Evolutionary conservation across 2,797 vertebrate genomes (phyloP), one percentile per base, ranked within the genome.

Genomic region (Urophycis tenuis): DNA sequence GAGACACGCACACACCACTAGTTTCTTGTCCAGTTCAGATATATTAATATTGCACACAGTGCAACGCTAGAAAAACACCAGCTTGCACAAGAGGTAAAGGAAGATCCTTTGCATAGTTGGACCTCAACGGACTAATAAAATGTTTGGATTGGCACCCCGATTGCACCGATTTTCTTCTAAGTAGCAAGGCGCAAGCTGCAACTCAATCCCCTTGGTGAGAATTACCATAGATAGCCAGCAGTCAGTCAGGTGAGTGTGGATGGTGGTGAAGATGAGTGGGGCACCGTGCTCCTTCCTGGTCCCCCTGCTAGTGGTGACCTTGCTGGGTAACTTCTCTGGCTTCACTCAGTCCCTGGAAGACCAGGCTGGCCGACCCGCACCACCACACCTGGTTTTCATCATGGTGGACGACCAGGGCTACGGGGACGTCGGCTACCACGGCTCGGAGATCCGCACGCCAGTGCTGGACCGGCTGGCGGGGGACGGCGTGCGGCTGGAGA

Each of bases 361-460:
- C 72, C 81, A 75, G 9, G n/a, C 69, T 1, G 69, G 41, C 74
- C 81, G 45, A 10, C 49, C 75, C 11, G 77, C 31, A 25, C 92
- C 87, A 39, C 97, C 97, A 5, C 97, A 99, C 87, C 95, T 99
- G 85, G 74, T 99, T 70, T 99, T 99, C 85, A 95, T 99, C 79
- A 92, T 99, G 82, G 96, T 96, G 9, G 97, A 99, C n/a, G 97
- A 99, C n/a, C 97, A 99, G 79, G 97, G 97, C 5, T 99, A 96
- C 90, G 84, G 96, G 85, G 97, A 99, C 36, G 94, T 99, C 5
- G 97, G 97, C 1, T 99, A 98, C 89, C 97, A 99, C 73, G 97
- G 97, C 5, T 98, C 97, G 0, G 97, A 99, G 89, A 97, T 99
- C 87, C 94, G 94, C 78, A 99, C 97, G 0, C 97, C 97, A n/a